Percentiles rank a stretch among this genome's conserved stretches.
Conservation (phyloP, 1,140 invertebrate genomes). For the Scaptomyza hsui region DNA sequence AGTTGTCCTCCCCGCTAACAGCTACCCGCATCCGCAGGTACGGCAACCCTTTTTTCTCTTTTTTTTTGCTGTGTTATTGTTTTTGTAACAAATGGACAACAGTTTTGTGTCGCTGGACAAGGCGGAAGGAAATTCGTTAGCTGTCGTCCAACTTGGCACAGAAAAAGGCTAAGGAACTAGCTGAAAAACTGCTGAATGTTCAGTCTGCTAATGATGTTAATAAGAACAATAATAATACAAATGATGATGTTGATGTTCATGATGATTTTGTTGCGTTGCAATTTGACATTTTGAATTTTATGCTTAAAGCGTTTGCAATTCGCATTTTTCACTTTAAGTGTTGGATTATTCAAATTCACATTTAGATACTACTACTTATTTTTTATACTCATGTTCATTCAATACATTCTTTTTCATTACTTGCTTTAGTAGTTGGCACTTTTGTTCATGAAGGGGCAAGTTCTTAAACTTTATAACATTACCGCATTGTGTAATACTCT, state of each 20-base stretch:
- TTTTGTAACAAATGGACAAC: constrained; percentile 70
- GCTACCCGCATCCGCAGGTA: background rate
- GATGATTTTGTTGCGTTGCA: constrained; percentile 3
- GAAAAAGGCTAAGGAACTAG: constrained; percentile 21
- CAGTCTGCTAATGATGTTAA: constrained; percentile 12
- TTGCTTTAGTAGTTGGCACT: too few species aligned
- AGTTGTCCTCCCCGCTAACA: background rate
- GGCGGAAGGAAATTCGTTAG: constrained; percentile 65
- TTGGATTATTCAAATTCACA: too few species aligned
- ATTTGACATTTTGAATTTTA: background rate
- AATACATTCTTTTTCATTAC: too few species aligned
- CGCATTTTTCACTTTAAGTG: too few species aligned
- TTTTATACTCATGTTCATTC: too few species aligned
- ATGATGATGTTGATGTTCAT: constrained; percentile 3
- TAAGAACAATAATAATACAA: background rate
- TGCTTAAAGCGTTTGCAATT: background rate
- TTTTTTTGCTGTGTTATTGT: constrained; percentile 38
- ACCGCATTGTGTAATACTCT: too few species aligned
- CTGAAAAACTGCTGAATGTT: constrained; percentile 25
- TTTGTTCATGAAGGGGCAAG: too few species aligned
- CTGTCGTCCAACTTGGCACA: constrained; percentile 1
- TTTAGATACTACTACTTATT: too few species aligned
- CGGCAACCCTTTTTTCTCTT: constrained; percentile 55
- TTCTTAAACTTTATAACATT: too few species aligned
- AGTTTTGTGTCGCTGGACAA: constrained; percentile 14